Evolutionary conservation across 2,888 invertebrate species (phyloP).

Genomic region (Tachina grossa): DNA sequence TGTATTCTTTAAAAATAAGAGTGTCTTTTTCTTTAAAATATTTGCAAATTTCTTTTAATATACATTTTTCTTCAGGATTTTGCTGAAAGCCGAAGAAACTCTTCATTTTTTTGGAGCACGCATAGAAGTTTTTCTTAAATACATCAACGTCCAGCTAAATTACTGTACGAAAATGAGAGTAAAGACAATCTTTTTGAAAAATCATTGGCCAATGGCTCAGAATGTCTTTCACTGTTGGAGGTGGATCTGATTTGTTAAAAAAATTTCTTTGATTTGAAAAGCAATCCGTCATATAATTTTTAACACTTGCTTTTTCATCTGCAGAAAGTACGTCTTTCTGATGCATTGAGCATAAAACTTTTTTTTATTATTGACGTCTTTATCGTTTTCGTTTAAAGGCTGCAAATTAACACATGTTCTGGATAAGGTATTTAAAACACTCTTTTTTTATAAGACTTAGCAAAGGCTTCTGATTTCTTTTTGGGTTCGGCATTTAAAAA

Average conservation of each 20-base stretch:
- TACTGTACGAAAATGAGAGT: neutral
- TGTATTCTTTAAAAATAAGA: conserved; percentile 7
- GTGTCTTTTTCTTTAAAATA: neutral
- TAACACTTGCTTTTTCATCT: neutral
- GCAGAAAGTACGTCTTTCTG: conserved; percentile 17
- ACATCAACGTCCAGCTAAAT: no score
- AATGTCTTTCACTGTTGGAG: neutral
- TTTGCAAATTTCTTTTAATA: conserved; percentile 1
- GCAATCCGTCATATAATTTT: neutral
- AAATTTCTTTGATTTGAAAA: neutral
- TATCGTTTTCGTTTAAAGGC: neutral
- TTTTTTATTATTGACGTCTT: conserved; percentile 31
- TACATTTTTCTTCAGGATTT: neutral
- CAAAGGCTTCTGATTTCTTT: neutral
- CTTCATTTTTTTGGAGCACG: no score
- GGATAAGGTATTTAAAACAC: neutral
- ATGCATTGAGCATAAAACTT: conserved; percentile 42
- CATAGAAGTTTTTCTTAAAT: no score
- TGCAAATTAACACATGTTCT: conserved; percentile 40
- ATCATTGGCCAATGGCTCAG: neutral
- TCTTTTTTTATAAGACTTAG: neutral
- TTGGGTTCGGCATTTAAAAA: neutral
- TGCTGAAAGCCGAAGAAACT: conserved; percentile 5
- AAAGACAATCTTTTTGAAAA: neutral
- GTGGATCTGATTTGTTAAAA: neutral